Conservation (phyloP, 2,888 invertebrate species). For the Tenthredo amoena region DNA sequence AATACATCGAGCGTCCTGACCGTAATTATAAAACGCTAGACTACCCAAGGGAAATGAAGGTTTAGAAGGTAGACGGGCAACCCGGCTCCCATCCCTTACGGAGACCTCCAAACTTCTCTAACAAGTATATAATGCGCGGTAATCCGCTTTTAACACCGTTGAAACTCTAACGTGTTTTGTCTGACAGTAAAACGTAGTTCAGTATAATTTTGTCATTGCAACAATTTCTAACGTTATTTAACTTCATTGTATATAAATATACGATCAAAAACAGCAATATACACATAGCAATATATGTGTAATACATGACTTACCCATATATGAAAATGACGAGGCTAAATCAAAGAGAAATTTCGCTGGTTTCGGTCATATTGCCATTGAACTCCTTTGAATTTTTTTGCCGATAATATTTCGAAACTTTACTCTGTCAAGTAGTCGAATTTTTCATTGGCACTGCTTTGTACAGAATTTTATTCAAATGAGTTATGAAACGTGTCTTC, state of each 20-base stretch:
- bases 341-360: neutral
- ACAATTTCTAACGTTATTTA: neutral
- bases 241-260: neutral
- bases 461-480: neutral
- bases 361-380: neutral
- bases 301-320: neutral
- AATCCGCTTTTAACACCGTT: constrained; percentile 50
- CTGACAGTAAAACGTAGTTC: constrained; percentile 20
- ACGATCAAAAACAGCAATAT: neutral
- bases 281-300: neutral
- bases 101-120: constrained; percentile 38
- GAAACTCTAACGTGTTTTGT: constrained; percentile 41
- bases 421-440: neutral
- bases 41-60: constrained; percentile 11
- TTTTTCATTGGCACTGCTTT: neutral
- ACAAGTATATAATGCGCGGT: constrained; percentile 48
- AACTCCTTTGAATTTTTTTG: neutral
- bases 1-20: constrained; percentile 13
- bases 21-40: constrained; percentile 47
- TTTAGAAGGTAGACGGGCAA: constrained; percentile 11
- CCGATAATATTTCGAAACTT: neutral
- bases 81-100: neutral
- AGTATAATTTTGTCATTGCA: constrained; percentile 36
- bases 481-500: neutral
- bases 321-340: neutral